Conservation (phyloP, 2,888 invertebrate species). For the Xylophagus ater region DNA sequence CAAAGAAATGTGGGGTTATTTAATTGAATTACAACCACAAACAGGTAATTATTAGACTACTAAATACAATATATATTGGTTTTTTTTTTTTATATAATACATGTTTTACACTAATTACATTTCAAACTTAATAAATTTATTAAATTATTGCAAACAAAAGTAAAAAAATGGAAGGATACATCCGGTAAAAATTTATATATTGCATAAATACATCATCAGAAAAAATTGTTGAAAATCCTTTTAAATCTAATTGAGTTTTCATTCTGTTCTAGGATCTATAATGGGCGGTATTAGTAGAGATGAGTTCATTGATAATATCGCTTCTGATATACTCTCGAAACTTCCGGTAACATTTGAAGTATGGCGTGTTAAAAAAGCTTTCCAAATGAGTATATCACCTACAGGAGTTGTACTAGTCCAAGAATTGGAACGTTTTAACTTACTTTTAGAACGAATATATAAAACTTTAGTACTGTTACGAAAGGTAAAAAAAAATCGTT, state of each 20-base stretch:
- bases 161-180: constrained; percentile 6
- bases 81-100: too few species aligned
- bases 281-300: constrained; percentile 70
- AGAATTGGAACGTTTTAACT: constrained; percentile 81
- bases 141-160: constrained; percentile 3
- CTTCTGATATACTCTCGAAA: constrained; percentile 64
- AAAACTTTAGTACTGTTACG: constrained; percentile 59
- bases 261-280: constrained; percentile 46
- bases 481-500: constrained; percentile 36
- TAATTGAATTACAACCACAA: constrained; percentile 84
- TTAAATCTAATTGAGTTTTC: too few species aligned
- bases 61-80: not conserved
- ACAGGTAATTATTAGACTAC: constrained; percentile 49
- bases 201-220: not conserved
- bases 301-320: constrained; percentile 70
- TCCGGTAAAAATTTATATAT: constrained; percentile 4
- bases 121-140: not conserved
- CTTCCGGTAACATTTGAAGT: constrained; percentile 69
- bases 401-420: constrained; percentile 79
- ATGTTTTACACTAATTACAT: not conserved
- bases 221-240: not conserved
- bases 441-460: constrained; percentile 57
- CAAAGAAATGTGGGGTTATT: constrained; percentile 72
- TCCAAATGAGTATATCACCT: constrained; percentile 70
- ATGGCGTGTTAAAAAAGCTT: constrained; percentile 66